Base-by-base conservation (phyloP, 2,888 invertebrate genomes). In the Buathra laborator region DNA sequence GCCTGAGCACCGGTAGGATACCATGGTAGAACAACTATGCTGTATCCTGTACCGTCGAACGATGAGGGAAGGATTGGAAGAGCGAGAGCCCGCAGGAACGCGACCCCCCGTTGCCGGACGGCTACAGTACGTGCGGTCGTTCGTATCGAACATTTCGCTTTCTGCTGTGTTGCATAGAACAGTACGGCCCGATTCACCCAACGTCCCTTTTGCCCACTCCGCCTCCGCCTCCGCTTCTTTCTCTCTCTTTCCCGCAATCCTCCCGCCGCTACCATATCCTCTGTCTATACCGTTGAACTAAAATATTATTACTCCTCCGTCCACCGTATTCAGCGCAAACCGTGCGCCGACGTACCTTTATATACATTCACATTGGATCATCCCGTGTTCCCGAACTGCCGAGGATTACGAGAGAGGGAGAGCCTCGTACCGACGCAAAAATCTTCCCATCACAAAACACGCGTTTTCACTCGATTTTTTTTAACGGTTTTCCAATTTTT, bases 111-210 rank as follows among this genome's bases (percentile, higher is more conserved):
- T 67, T 44, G 78, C 83, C 84, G 46, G 81, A 74, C 71, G 84
- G 86, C 87, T 86, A 85, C 86, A 86, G 86, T 86, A 86, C 84
- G 85, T 86, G 88, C 88, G 72, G 72, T 89, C 87, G 87, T 75
- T 43, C 66, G 66, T 70, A 81, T 82, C 76, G 76, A 82, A 67
- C 71, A 82, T 77, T 82, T 86, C 70, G 72, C 77, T 87, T 67
- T 64, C 64, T 80, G 82, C 56, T 83, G 80, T 81, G 80, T 81
- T 56, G 70, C 72, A 62, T 29, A 67, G 64, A 77, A 62, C 19
- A 59, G 37, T 24, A 70, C 46, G 56, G 68, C 67, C 37, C 64
- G 62, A 32, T 59, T 56, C 80, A 68, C 67, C 46, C 77, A 64
- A 19, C 68, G 76, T 71, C 66, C 68, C 71, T 81, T 56, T 70